Evolutionary conservation across 53 echinoderm and acorn worm species (phyloP).

Genomic region (Glandiceps talaboti): DNA sequence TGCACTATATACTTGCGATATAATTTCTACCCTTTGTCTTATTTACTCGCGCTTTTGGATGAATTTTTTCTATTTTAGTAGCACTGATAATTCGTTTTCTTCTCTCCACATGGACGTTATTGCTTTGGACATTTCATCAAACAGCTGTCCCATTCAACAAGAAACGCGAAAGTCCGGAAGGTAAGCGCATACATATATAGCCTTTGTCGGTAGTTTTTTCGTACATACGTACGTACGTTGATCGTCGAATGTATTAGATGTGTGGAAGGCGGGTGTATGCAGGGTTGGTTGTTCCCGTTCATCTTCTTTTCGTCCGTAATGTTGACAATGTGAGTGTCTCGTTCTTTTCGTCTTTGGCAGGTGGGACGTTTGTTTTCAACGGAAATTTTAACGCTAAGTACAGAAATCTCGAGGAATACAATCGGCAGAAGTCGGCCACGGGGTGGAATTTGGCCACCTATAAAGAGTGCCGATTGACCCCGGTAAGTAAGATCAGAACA

Average conservation of each 20-base stretch:
- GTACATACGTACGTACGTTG: no score
- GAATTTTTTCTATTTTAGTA: neutral
- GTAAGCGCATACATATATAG: no score
- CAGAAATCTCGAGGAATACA: conserved; percentile 40
- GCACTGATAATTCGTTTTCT: neutral
- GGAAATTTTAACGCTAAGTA: conserved; percentile 49
- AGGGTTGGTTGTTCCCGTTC: no score
- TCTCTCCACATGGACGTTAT: neutral
- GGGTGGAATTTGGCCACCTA: neutral
- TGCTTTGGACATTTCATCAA: neutral
- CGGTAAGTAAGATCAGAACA: neutral
- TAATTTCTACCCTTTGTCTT: neutral
- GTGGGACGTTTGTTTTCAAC: conserved; percentile 55
- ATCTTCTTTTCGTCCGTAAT: no score
- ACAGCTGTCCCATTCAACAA: neutral
- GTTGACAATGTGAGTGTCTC: no score
- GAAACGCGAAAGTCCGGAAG: neutral
- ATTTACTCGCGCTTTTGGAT: neutral
- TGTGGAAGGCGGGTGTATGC: no score
- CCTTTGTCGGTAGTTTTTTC: no score
- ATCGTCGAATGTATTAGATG: no score
- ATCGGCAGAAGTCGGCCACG: neutral
- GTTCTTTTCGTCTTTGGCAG: neutral
- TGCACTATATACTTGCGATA: neutral
- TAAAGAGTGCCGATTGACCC: neutral